phyloP scores from a whole-genome alignment of 2,888 invertebrate species.

The Chloromyia formosa region DNA sequence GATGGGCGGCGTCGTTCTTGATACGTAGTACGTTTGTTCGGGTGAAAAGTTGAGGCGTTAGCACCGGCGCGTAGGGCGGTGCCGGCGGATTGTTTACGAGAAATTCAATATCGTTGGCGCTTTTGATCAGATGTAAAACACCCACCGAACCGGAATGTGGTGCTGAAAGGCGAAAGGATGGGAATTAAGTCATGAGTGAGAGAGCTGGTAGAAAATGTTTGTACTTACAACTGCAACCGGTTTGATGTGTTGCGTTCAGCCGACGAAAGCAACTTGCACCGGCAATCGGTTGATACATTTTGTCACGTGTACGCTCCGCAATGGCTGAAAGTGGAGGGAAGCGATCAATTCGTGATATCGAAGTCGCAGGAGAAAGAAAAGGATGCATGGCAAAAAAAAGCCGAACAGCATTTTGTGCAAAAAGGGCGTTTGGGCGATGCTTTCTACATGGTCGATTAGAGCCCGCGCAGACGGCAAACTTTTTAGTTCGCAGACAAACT shows the following conservation, averaged over 20 bases:
- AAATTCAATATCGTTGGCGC: conserved; percentile 75
- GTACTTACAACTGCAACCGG: conserved; percentile 91
- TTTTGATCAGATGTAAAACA: conserved; percentile 78
- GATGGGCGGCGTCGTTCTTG: conserved; percentile 65
- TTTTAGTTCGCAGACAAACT: too few relatives aligned
- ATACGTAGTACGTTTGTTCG: conserved; percentile 67
- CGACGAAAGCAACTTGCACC: conserved; percentile 87
- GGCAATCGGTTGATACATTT: conserved; percentile 80
- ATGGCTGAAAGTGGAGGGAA: conserved; percentile 59
- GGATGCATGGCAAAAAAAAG: too few relatives aligned
- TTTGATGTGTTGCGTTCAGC: conserved; percentile 93
- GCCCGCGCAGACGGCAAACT: too few relatives aligned
- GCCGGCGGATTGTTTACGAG: conserved; percentile 76
- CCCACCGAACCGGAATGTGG: conserved; percentile 81
- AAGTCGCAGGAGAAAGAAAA: too few relatives aligned
- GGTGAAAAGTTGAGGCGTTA: conserved; percentile 73
- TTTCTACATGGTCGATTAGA: too few relatives aligned
- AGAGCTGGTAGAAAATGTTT: not conserved
- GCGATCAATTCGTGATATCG: too few relatives aligned
- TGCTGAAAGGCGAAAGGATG: conserved; percentile 53
- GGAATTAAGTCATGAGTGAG: not conserved
- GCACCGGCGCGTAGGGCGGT: conserved; percentile 81
- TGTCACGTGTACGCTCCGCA: conserved; percentile 75
- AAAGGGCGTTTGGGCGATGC: too few relatives aligned
- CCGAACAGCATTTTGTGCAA: too few relatives aligned